A percentile compares a stretch with the other conserved stretches of the same genome.
Evolutionary conservation across 2,113 vertebrate genomes (phyloP).

Genomic region (Polyodon spathula): DNA sequence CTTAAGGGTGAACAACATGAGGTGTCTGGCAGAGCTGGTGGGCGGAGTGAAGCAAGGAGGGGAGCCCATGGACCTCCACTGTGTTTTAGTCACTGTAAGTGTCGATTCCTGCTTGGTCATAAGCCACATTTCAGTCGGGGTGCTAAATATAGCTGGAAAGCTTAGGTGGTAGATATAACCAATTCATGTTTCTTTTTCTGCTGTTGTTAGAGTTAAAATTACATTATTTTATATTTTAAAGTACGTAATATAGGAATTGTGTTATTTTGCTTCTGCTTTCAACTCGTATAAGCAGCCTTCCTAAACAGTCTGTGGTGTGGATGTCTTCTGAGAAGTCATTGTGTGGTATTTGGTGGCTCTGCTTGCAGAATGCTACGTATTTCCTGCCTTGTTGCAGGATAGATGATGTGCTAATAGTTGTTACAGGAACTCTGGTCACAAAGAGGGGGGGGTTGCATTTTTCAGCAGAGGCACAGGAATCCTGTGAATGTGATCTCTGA

Average conservation of each 20-base stretch:
- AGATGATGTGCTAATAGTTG: constrained; percentile 20
- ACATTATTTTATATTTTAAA: too few species aligned
- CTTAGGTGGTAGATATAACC: too few species aligned
- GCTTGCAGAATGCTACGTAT: constrained; percentile 21
- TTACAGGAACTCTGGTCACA: constrained; percentile 25
- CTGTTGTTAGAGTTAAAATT: too few species aligned
- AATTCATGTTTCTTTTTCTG: constrained; percentile 19
- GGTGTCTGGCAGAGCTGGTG: constrained; percentile 49
- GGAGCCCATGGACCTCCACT: constrained; percentile 55
- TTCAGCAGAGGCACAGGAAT: not conserved
- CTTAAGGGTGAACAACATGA: constrained; percentile 53
- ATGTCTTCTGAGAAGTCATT: not conserved
- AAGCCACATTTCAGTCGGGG: too few species aligned
- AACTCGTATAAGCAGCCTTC: too few species aligned
- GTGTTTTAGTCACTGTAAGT: constrained; percentile 62
- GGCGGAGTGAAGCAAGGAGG: constrained; percentile 38
- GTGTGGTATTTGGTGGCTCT: constrained; percentile 19
- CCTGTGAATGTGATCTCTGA: constrained; percentile 14
- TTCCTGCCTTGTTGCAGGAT: constrained; percentile 23
- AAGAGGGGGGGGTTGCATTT: not conserved
- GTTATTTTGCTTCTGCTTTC: too few species aligned
- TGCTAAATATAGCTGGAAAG: too few species aligned
- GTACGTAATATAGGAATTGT: too few species aligned
- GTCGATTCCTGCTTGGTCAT: constrained; percentile 8
- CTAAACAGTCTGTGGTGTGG: too few species aligned